phyloP scores from a whole-genome alignment of 2,888 invertebrate species.

The Chymomyza fuscimana region DNA sequence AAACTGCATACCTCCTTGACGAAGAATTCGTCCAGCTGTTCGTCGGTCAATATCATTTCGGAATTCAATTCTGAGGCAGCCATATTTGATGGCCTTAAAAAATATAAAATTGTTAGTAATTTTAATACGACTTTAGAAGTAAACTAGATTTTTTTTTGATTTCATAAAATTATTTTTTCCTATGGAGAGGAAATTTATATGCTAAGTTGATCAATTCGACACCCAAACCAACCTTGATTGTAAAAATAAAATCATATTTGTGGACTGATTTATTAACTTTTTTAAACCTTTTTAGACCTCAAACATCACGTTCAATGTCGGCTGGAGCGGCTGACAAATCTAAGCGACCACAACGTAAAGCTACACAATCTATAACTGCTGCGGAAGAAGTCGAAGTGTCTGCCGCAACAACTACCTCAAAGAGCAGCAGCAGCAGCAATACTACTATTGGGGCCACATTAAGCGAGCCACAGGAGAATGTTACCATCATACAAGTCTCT shows the following conservation, averaged over 20 bases:
- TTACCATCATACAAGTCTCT: slow-evolving; percentile 84
- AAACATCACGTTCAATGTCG: slow-evolving; percentile 77
- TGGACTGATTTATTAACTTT: neutral
- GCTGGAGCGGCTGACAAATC: slow-evolving; percentile 74
- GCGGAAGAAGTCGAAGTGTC: slow-evolving; percentile 3
- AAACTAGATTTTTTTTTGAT: neutral
- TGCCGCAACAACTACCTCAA: slow-evolving; percentile 15
- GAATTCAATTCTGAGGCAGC: neutral
- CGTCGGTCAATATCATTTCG: slow-evolving; percentile 18
- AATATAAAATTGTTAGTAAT: neutral
- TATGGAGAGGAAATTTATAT: too few relatives aligned
- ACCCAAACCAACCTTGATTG: neutral
- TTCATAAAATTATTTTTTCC: too few relatives aligned
- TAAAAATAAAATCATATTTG: neutral
- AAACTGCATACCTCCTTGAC: slow-evolving; percentile 45
- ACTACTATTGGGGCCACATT: slow-evolving; percentile 29
- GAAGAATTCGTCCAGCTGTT: slow-evolving; percentile 48
- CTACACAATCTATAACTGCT: slow-evolving; percentile 39
- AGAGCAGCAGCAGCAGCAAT: slow-evolving; percentile 22
- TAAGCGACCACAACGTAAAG: slow-evolving; percentile 54
- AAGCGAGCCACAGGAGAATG: slow-evolving; percentile 78
- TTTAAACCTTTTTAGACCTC: slow-evolving; percentile 61
- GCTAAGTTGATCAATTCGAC: too few relatives aligned
- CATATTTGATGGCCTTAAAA: slow-evolving; percentile 18
- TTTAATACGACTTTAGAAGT: too few relatives aligned